Evolutionary conservation across 2,797 vertebrate species (phyloP).

Genomic region (Chlorospingus semifuscus): DNA sequence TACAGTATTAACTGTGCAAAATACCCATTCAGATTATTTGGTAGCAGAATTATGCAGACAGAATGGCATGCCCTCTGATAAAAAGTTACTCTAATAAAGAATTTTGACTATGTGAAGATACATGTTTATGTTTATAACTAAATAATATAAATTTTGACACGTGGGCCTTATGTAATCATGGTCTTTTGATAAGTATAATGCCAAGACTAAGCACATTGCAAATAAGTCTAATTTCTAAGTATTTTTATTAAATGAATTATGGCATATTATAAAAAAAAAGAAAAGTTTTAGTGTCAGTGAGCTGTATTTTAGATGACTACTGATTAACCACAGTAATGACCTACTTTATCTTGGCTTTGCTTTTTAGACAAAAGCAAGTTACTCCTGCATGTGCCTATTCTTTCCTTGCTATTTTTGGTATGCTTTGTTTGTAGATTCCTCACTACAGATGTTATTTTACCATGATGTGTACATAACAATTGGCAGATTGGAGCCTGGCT

Average conservation of each 20-base stretch:
- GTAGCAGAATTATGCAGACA: background rate
- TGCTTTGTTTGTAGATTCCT: background rate
- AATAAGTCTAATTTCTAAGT: background rate
- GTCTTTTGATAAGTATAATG: background rate
- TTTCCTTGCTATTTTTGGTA: background rate
- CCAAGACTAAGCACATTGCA: background rate
- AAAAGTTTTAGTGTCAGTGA: background rate
- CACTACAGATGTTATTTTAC: background rate
- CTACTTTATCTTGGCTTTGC: background rate
- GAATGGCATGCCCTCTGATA: background rate
- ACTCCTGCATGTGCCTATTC: background rate
- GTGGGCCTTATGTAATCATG: background rate
- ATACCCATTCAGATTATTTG: background rate
- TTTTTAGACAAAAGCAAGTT: background rate
- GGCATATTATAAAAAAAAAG: background rate
- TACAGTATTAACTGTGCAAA: background rate
- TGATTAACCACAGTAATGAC: background rate
- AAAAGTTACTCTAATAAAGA: background rate
- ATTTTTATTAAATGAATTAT: background rate
- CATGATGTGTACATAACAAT: background rate
- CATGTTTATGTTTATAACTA: background rate
- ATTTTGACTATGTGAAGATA: background rate
- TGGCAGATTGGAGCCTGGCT: background rate
- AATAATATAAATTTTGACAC: background rate
- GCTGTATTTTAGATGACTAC: background rate